phyloP scores from a whole-genome alignment of 2,888 invertebrate genomes.

The Tetheella fluctuosa region DNA sequence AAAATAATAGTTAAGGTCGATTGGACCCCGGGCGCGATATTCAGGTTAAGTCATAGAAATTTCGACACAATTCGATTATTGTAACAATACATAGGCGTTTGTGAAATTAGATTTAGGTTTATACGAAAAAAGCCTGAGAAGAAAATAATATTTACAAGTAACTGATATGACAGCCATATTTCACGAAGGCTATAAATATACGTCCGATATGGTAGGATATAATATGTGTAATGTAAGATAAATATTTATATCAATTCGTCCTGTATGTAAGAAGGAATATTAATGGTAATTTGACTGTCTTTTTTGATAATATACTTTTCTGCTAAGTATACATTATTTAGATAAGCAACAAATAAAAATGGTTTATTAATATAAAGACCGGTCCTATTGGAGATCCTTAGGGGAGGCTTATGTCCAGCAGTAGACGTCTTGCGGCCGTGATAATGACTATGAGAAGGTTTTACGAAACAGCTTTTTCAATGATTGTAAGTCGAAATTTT shows the following conservation, averaged over 20 bases:
- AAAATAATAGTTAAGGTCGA: slow-evolving; percentile 52
- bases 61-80: neutral
- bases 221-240: too few species aligned
- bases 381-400: too few species aligned
- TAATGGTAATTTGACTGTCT: slow-evolving; percentile 2
- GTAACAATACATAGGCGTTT: neutral
- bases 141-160: slow-evolving; percentile 7
- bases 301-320: neutral
- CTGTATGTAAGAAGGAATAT: neutral
- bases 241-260: neutral
- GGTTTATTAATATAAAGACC: neutral
- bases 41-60: neutral
- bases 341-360: neutral
- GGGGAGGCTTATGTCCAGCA: too few species aligned
- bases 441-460: too few species aligned
- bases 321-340: too few species aligned
- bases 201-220: slow-evolving; percentile 3
- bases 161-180: neutral
- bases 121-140: neutral
- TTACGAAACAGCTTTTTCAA: neutral
- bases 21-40: slow-evolving; percentile 25
- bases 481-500: too few species aligned
- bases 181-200: slow-evolving; percentile 1
- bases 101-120: neutral
- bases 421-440: too few species aligned